These are phyloP conservation scores for Anas platyrhynchos DNA, from an alignment of 2,113 vertebrate genomes.

Conservation along the genomic window DNA sequence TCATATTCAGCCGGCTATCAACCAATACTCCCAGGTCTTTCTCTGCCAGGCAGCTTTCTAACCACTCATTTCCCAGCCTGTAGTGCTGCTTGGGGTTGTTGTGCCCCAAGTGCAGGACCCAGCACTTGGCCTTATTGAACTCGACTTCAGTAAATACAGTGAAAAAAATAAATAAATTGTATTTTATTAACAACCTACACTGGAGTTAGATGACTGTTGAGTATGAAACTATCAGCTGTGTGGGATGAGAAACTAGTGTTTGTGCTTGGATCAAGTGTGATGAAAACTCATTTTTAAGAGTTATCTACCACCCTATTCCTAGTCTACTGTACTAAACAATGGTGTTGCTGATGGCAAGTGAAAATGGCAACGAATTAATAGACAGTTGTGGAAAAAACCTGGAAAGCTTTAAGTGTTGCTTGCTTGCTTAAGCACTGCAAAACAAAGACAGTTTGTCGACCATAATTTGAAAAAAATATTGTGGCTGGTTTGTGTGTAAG, in stretches of 20 bases:
- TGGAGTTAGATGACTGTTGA: background rate
- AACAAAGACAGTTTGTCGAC: constrained; percentile 24
- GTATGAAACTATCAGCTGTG: background rate
- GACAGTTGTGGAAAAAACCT: constrained; percentile 14
- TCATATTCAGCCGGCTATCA: no score
- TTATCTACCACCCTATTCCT: background rate
- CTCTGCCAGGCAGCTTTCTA: no score
- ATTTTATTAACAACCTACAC: background rate
- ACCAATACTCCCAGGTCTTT: no score
- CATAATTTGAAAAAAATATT: constrained; percentile 52
- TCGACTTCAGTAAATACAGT: background rate
- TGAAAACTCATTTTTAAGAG: background rate
- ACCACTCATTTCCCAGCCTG: no score
- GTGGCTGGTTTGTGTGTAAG: constrained; percentile 24
- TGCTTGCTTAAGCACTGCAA: background rate
- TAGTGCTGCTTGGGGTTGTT: no score
- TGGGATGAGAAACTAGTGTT: background rate
- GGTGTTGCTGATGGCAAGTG: background rate
- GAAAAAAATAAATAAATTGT: background rate
- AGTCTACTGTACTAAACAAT: background rate
- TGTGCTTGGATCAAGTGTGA: background rate
- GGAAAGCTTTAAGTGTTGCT: constrained; percentile 38
- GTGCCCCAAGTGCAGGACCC: no score
- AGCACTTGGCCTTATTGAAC: no score
- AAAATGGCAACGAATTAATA: constrained; percentile 48